A percentile compares a stretch with the other conserved stretches of the same genome.
These are phyloP conservation scores for Automeris io DNA, from an alignment of 2,888 invertebrate genomes.

Conservation along the genomic window DNA sequence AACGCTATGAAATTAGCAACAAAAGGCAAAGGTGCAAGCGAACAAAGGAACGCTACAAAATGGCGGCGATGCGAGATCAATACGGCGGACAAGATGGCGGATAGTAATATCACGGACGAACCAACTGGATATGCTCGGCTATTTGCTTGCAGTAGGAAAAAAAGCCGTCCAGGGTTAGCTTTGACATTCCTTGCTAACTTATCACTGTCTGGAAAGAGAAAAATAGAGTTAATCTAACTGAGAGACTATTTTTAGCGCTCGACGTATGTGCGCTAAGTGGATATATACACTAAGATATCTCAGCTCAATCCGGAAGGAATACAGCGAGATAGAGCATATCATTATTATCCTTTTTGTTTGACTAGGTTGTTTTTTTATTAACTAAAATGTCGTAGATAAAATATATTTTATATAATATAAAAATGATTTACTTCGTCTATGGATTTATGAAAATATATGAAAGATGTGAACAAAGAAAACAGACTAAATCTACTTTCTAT, in stretches of 20 bases:
- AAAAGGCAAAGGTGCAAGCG: constrained; percentile 1
- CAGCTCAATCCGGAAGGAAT: no score
- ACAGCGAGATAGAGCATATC: no score
- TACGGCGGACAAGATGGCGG: constrained; percentile 44
- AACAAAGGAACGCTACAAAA: constrained; percentile 21
- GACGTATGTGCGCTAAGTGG: no score
- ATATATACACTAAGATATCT: no score
- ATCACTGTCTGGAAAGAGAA: constrained; percentile 66
- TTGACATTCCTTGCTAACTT: constrained; percentile 64
- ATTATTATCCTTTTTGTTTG: no score
- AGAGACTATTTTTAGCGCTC: no score
- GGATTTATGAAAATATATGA: no score
- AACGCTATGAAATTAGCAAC: not conserved
- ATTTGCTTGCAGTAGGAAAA: constrained; percentile 77
- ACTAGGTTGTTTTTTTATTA: no score
- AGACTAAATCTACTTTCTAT: constrained; percentile 14
- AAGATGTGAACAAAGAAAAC: constrained; percentile 17
- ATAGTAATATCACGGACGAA: constrained; percentile 49
- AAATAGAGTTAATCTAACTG: constrained; percentile 43
- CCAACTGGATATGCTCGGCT: constrained; percentile 75
- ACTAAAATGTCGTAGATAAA: no score
- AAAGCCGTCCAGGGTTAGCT: constrained; percentile 73
- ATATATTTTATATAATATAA: no score
- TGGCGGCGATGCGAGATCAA: constrained; percentile 30
- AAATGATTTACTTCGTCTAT: not conserved